These are phyloP conservation scores for Crossaster papposus DNA, from an alignment of 53 echinoderm and acorn worm species.

Conservation along the genomic window DNA sequence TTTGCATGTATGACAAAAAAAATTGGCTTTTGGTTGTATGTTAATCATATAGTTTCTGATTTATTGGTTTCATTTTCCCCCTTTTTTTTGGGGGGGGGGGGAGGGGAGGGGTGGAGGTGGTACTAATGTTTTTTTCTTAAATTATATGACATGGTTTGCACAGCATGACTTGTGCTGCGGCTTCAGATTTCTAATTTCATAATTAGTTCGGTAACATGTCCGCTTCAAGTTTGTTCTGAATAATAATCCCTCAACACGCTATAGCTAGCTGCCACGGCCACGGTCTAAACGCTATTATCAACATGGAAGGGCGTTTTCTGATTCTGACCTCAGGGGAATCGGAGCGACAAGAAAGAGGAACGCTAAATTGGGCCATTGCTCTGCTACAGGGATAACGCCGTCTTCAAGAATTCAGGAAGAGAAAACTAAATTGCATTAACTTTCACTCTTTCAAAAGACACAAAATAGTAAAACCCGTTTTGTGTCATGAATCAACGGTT, in stretches of 20 bases:
- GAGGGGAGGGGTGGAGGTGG: no score
- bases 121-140: no score
- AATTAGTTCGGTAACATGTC: not conserved
- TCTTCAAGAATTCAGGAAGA: not conserved
- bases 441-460: not conserved
- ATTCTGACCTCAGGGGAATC: not conserved
- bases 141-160: no score
- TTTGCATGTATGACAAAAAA: no score
- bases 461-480: not conserved
- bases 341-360: not conserved
- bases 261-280: not conserved
- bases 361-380: not conserved
- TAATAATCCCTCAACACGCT: not conserved
- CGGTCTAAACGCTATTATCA: not conserved
- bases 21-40: no score
- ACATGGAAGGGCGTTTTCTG: slow-evolving; percentile 13
- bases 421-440: not conserved
- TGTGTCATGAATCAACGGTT: no score
- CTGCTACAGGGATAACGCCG: not conserved
- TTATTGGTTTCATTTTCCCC: no score
- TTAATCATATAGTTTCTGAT: no score
- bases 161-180: no score
- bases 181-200: not conserved
- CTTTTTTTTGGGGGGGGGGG: no score
- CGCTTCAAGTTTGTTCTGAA: not conserved